Evolutionary conservation across 2,888 invertebrate genomes (phyloP).

Genomic region (Exocentrus adspersus): DNA sequence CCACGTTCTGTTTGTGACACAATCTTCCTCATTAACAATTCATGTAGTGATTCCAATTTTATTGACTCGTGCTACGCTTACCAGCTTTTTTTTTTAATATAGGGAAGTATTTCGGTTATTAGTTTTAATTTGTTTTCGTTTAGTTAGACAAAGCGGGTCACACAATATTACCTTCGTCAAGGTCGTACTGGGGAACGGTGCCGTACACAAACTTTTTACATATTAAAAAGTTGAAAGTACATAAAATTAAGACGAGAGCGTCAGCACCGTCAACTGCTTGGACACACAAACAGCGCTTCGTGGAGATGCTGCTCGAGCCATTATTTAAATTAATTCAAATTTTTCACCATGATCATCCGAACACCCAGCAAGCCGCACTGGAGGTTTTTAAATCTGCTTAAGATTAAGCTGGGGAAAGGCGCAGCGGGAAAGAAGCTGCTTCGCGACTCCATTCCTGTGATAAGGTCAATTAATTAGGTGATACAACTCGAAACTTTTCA

Average conservation of each 20-base stretch:
- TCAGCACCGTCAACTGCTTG: background rate
- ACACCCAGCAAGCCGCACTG: background rate
- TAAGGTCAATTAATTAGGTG: too few relatives aligned
- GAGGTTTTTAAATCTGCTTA: background rate
- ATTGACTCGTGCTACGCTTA: background rate
- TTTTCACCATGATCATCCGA: conserved; percentile 11
- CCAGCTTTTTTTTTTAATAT: too few relatives aligned
- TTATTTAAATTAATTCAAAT: conserved; percentile 20
- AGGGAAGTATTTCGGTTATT: too few relatives aligned
- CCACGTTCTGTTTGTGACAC: conserved; percentile 14
- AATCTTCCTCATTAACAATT: conserved; percentile 19
- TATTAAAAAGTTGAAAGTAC: background rate
- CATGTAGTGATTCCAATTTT: conserved; percentile 6
- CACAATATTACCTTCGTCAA: too few relatives aligned
- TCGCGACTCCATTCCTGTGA: too few relatives aligned
- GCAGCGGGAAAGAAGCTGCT: too few relatives aligned
- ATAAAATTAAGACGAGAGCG: background rate
- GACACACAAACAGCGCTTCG: background rate
- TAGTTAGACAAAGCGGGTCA: too few relatives aligned
- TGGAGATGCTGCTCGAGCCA: background rate
- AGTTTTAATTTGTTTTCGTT: too few relatives aligned
- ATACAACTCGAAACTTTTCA: background rate
- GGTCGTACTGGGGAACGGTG: too few relatives aligned
- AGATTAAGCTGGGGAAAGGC: too few relatives aligned
- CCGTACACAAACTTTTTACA: too few relatives aligned